Percentiles rank a stretch among this genome's conserved stretches.
Evolutionary conservation across 2,888 invertebrate genomes (phyloP).

Genomic region (Agriopis aurantiaria): DNA sequence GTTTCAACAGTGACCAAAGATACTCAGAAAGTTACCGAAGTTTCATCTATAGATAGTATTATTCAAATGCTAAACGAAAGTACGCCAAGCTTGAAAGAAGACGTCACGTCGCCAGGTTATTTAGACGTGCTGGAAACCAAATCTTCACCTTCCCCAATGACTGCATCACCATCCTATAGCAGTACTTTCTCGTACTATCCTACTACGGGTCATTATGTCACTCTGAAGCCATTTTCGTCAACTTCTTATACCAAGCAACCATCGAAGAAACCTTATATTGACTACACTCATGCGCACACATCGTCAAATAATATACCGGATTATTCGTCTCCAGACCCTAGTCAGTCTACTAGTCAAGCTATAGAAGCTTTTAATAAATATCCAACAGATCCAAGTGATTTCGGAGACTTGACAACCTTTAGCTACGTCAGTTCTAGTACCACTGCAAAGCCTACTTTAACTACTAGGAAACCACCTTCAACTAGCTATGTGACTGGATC

Average conservation of each 20-base stretch:
- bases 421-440: conserved; percentile 74
- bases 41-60: conserved; percentile 85
- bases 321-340: conserved; percentile 72
- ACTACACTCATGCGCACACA: conserved; percentile 57
- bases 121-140: conserved; percentile 72
- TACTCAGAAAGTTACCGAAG: conserved; percentile 71
- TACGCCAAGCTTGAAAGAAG: conserved; percentile 74
- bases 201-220: conserved; percentile 78
- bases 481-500: conserved; percentile 81
- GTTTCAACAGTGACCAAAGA: conserved; percentile 86
- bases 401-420: conserved; percentile 76
- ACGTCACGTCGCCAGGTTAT: conserved; percentile 67
- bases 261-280: conserved; percentile 59
- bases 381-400: conserved; percentile 76
- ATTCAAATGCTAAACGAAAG: conserved; percentile 88
- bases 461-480: conserved; percentile 73
- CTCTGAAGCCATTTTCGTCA: conserved; percentile 70
- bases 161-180: conserved; percentile 64
- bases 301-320: conserved; percentile 69
- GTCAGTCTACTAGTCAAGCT: conserved; percentile 79
- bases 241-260: conserved; percentile 55
- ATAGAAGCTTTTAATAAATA: conserved; percentile 79
- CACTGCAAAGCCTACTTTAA: conserved; percentile 65
- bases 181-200: conserved; percentile 69
- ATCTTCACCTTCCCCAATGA: conserved; percentile 70